These are phyloP conservation scores for Pachypsylla venusta DNA, from an alignment of 1,140 invertebrate genomes.

Conservation along the genomic window DNA sequence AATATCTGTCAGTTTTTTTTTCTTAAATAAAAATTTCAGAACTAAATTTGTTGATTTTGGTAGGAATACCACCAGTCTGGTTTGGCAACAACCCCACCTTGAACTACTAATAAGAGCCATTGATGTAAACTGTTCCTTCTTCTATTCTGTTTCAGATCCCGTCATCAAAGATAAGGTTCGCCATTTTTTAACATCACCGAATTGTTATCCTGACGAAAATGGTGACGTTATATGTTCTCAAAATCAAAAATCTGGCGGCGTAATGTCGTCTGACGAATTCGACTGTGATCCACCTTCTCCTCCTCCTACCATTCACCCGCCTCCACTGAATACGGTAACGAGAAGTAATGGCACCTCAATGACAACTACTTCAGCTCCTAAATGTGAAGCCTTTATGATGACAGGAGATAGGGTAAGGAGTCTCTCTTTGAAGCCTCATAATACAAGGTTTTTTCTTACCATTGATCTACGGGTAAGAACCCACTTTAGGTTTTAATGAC, in stretches of 20 bases:
- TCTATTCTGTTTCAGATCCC: slow-evolving; percentile 50
- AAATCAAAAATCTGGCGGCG: background rate
- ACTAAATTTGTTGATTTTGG: no score
- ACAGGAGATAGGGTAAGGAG: slow-evolving; percentile 67
- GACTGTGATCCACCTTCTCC: slow-evolving; percentile 15
- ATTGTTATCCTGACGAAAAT: slow-evolving; percentile 6
- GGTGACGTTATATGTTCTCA: background rate
- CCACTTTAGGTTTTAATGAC: no score
- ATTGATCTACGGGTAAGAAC: no score
- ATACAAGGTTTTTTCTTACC: no score
- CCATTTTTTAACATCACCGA: slow-evolving; percentile 45
- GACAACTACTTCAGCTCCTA: slow-evolving; percentile 25
- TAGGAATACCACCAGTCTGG: no score
- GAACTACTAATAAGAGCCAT: no score
- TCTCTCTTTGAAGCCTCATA: no score
- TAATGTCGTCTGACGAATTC: slow-evolving; percentile 5
- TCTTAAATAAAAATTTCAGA: no score
- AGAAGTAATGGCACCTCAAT: slow-evolving; percentile 11
- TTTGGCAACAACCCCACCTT: no score
- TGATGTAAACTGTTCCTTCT: no score
- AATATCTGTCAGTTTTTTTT: no score
- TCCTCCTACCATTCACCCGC: slow-evolving; percentile 15
- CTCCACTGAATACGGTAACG: slow-evolving; percentile 16
- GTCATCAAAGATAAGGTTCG: slow-evolving; percentile 65
- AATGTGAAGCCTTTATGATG: slow-evolving; percentile 91